These are phyloP conservation scores for Oscheius sp. DNA, from an alignment of 2,888 invertebrate genomes.

Conservation along the genomic window DNA sequence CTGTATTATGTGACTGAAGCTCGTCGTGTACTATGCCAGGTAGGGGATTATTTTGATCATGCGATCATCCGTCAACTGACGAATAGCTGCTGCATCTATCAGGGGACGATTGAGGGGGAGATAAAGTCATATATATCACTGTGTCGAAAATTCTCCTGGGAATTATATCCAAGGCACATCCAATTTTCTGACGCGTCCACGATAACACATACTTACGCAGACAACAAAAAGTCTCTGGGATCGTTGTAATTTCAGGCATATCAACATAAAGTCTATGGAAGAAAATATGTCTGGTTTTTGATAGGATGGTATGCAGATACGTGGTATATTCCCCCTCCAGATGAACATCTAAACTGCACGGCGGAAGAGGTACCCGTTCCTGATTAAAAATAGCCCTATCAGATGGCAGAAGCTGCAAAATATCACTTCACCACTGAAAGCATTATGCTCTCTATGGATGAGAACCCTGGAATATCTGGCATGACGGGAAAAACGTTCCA, in stretches of 20 bases:
- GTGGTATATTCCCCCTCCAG: constrained; percentile 87
- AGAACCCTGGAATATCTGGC: constrained; percentile 83
- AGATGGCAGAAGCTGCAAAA: constrained; percentile 93
- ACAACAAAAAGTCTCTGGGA: constrained; percentile 1
- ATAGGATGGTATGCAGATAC: constrained; percentile 99
- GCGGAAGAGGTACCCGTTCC: constrained; percentile 75
- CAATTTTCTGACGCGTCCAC: constrained; percentile 21
- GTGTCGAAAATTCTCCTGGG: constrained; percentile 9
- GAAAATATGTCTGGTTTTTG: constrained; percentile 97
- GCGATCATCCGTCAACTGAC: background rate
- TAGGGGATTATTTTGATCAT: constrained; percentile 70
- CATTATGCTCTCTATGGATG: constrained; percentile 96
- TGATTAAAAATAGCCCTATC: constrained; percentile 59
- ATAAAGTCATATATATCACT: constrained; percentile 29
- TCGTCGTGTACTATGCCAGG: constrained; percentile 91
- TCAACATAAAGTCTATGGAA: constrained; percentile 90
- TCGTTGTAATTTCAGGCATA: constrained; percentile 76
- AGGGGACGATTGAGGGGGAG: constrained; percentile 12
- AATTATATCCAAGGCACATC: constrained; percentile 8
- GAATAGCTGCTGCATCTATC: constrained; percentile 8
- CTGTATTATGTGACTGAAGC: constrained; percentile 98
- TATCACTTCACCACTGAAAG: constrained; percentile 98
- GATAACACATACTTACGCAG: constrained; percentile 5
- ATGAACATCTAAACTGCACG: constrained; percentile 88
- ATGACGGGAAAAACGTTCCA: constrained; percentile 79